Conservation (phyloP, 1,140 invertebrate genomes). For the Leptopilina boulardi region DNA sequence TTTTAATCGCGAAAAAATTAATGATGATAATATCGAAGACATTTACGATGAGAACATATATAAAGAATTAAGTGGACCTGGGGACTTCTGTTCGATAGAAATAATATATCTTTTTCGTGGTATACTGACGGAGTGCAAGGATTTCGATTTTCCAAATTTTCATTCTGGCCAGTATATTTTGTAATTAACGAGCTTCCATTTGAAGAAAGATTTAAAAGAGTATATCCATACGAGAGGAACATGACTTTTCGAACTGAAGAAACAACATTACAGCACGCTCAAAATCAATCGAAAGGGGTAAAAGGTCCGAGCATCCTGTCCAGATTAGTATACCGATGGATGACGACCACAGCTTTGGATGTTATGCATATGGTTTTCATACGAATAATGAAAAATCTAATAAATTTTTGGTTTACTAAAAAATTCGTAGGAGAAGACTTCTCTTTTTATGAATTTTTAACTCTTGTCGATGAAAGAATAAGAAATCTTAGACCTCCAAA, state of each 20-base stretch:
- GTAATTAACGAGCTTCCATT: slow-evolving; percentile 34
- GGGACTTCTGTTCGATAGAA: slow-evolving; percentile 14
- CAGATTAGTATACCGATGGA: neutral
- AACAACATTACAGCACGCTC: no score
- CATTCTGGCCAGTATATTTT: slow-evolving; percentile 32
- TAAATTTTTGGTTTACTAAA: neutral
- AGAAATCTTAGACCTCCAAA: neutral
- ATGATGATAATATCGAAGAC: slow-evolving; percentile 39
- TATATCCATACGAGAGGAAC: no score
- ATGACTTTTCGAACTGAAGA: no score
- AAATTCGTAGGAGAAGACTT: neutral
- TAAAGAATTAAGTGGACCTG: no score
- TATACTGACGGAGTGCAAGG: neutral
- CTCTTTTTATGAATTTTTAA: neutral
- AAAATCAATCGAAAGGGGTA: no score
- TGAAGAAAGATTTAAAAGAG: neutral
- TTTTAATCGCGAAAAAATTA: no score
- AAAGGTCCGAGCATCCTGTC: no score
- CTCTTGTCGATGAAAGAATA: neutral
- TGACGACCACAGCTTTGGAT: neutral
- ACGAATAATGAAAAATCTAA: neutral
- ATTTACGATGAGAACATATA: slow-evolving; percentile 51
- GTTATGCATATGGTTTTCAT: neutral
- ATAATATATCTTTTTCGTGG: slow-evolving; percentile 34
- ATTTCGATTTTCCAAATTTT: slow-evolving; percentile 19